Evolutionary conservation across 1,140 invertebrate genomes (phyloP), one percentile per base, ranked within the genome.

Genomic region (Brachionus asplanchnoidis): DNA sequence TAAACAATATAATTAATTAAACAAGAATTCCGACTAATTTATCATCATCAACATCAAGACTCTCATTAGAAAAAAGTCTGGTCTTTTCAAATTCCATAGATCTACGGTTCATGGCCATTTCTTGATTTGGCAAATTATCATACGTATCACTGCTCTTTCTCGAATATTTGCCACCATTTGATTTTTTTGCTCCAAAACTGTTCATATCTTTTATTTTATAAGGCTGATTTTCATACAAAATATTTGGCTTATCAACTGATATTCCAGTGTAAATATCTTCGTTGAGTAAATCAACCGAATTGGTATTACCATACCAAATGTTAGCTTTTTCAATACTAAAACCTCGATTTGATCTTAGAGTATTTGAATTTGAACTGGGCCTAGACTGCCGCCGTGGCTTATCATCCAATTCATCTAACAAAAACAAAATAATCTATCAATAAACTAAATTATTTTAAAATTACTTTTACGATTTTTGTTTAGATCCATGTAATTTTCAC

Each of bases 11-110:
- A 36, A 32, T 70, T 82, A 44, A 44, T 68, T 65, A 82, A 68
- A 82, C 79, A 32, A 82, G 53, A 65, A 82, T 82, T 60, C 79
- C 79, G 14, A 82, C 53, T 44, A 60, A 60, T 66, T 82, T 60
- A 20, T 82, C 79, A 26, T 82, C 79, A 46, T 77, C 73, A 6
- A 77, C 73, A 77, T 53, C 44, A 3, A 77, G 23, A 26, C 42
- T 77, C 23, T 77, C 73, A 28, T 77, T 77, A 50, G 68, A 8
- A 17, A 40, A 73, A 3, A 73, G 40, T 73, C 32, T 73, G 7
- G 17, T 42, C 17, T 42, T 73, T 73, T 73, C 68, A 14, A 12
- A 12, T 7, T 60, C 77, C 50, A 23, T n/a, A 14, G 77, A 80
- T 53, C n/a, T 65, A 1, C 9, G 12, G 11, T 65, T 53, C 11